These are phyloP conservation scores for Microchrysa polita DNA, from an alignment of 2,888 invertebrate species.

Conservation along the genomic window DNA sequence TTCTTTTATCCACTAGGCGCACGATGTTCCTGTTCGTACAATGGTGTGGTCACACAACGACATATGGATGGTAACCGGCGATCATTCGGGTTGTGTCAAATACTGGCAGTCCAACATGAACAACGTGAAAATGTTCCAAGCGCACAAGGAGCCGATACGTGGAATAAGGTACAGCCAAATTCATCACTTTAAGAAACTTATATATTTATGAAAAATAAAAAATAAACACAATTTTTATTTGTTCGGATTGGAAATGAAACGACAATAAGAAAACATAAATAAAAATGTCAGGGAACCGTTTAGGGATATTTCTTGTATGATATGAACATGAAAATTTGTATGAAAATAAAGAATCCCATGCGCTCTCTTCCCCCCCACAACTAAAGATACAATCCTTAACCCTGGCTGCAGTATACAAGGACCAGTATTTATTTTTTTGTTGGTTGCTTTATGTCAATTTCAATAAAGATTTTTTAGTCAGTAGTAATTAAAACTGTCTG, in stretches of 20 bases:
- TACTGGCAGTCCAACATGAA: conserved; percentile 99
- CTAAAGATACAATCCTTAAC: background rate
- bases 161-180: conserved; percentile 86
- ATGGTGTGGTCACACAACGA: conserved; percentile 99
- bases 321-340: conserved; percentile 17
- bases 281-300: conserved; percentile 28
- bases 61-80: conserved; percentile 99
- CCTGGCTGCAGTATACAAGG: background rate
- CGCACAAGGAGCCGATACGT: conserved; percentile 99
- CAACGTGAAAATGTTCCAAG: conserved; percentile 99
- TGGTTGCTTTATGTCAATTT: conserved; percentile 24
- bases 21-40: conserved; percentile 97
- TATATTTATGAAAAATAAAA: conserved; percentile 46
- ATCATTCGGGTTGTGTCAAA: conserved; percentile 98
- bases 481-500: conserved; percentile 4
- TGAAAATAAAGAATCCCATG: conserved; percentile 34
- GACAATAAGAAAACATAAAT: conserved; percentile 16
- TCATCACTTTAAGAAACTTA: conserved; percentile 50
- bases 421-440: conserved; percentile 11
- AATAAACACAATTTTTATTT: conserved; percentile 18
- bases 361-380: background rate
- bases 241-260: background rate
- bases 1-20: no score
- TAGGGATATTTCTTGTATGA: conserved; percentile 40
- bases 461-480: conserved; percentile 27